These are phyloP conservation scores for Luffia ferchaultella DNA, from an alignment of 2,888 invertebrate genomes.

Conservation along the genomic window DNA sequence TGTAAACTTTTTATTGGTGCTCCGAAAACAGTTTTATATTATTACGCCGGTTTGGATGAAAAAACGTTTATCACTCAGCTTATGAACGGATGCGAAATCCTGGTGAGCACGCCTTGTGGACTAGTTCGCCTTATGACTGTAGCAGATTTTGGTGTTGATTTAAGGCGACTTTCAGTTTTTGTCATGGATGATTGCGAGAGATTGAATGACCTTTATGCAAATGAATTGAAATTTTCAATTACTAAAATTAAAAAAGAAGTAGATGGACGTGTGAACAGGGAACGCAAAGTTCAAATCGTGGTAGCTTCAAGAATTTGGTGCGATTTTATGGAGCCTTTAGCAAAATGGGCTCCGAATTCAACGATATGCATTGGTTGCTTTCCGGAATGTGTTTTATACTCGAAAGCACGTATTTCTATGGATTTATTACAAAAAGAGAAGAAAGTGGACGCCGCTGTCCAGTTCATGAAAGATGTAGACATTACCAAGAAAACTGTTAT, in stretches of 20 bases:
- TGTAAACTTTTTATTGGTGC: conserved; percentile 44
- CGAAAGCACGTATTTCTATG: conserved; percentile 49
- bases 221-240: conserved; percentile 47
- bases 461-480: conserved; percentile 51
- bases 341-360: conserved; percentile 63
- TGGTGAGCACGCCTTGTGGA: conserved; percentile 73
- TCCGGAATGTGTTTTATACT: conserved; percentile 79
- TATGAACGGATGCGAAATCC: conserved; percentile 73
- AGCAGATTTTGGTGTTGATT: conserved; percentile 51
- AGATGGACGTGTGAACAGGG: conserved; percentile 40
- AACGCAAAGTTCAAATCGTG: conserved; percentile 64
- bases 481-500: conserved; percentile 65
- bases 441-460: conserved; percentile 49
- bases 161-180: conserved; percentile 70
- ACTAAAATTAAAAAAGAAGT: conserved; percentile 47
- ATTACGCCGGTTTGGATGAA: conserved; percentile 47
- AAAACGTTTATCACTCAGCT: conserved; percentile 43
- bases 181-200: conserved; percentile 77
- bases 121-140: conserved; percentile 50
- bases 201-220: conserved; percentile 60
- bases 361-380: conserved; percentile 75
- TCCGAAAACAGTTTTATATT: conserved; percentile 36
- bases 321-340: conserved; percentile 59
- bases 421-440: conserved; percentile 37
- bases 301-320: conserved; percentile 73